phyloP scores from a whole-genome alignment of 2,113 vertebrate genomes.

The Apodemus sylvaticus region DNA sequence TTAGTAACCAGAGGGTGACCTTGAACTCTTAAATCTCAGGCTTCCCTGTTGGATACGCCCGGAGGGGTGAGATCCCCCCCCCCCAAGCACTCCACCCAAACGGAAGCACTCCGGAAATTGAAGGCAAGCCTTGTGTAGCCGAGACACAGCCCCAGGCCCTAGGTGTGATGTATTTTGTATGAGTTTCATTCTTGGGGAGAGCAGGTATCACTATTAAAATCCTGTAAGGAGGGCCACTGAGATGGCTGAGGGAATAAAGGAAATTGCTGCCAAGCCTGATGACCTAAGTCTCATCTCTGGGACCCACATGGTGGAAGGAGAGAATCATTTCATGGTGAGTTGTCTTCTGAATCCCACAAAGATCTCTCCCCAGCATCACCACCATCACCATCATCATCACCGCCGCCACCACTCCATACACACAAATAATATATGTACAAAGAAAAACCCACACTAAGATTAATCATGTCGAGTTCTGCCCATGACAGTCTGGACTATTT shows the following conservation, averaged over 20 bases:
- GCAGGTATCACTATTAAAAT: accelerated
- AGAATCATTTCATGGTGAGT: background rate
- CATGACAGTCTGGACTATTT: accelerated
- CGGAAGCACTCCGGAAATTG: too few species aligned
- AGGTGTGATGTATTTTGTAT: background rate
- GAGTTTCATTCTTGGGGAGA: accelerated
- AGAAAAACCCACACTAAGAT: background rate
- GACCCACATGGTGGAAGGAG: background rate
- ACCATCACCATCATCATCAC: background rate
- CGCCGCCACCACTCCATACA: background rate
- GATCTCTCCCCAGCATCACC: background rate
- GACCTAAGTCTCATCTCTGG: background rate
- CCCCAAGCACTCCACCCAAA: background rate
- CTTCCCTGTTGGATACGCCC: background rate
- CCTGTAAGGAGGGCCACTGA: background rate
- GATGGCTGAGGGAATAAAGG: background rate
- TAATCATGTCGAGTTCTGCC: accelerated
- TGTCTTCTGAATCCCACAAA: background rate
- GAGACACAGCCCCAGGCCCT: background rate
- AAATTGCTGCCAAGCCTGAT: too few species aligned
- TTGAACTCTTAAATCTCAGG: background rate
- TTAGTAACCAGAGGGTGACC: background rate
- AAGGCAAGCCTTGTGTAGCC: background rate
- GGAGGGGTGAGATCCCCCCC: too few species aligned
- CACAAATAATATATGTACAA: background rate